Evolutionary conservation across 2,113 vertebrate genomes (phyloP).

Genomic region (Cervus canadensis): DNA sequence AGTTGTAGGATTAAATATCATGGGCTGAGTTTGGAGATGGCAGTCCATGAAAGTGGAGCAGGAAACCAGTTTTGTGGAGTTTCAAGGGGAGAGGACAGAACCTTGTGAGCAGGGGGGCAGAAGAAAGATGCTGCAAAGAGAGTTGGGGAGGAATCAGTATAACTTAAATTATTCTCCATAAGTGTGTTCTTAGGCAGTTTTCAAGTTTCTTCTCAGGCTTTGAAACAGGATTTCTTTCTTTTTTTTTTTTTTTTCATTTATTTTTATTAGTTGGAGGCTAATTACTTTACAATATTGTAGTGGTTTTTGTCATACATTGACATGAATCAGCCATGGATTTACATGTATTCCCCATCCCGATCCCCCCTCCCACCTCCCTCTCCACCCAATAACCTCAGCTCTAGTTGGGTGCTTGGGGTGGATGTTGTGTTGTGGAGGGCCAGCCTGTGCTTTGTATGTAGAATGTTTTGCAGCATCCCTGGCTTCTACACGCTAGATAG

Average conservation of each 20-base stretch:
- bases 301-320: too few relatives aligned
- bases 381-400: neutral
- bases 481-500: neutral
- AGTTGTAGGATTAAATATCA: neutral
- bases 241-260: too few relatives aligned
- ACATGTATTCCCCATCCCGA: too few relatives aligned
- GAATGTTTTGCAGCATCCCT: neutral
- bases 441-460: neutral
- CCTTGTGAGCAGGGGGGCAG: neutral
- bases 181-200: neutral
- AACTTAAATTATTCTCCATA: neutral
- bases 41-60: neutral
- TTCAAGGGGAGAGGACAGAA: neutral
- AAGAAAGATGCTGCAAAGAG: neutral
- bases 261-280: too few relatives aligned
- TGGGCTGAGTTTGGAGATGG: neutral
- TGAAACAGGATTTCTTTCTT: neutral
- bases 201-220: neutral
- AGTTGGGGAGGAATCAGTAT: neutral
- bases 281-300: too few relatives aligned
- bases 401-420: neutral
- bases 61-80: neutral
- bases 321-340: too few relatives aligned
- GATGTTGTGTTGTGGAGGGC: neutral
- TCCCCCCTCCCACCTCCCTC: too few relatives aligned